Evolutionary conservation across 2,888 invertebrate species (phyloP), one percentile per base, ranked within the genome.

Genomic region (Andrena bicolor): DNA sequence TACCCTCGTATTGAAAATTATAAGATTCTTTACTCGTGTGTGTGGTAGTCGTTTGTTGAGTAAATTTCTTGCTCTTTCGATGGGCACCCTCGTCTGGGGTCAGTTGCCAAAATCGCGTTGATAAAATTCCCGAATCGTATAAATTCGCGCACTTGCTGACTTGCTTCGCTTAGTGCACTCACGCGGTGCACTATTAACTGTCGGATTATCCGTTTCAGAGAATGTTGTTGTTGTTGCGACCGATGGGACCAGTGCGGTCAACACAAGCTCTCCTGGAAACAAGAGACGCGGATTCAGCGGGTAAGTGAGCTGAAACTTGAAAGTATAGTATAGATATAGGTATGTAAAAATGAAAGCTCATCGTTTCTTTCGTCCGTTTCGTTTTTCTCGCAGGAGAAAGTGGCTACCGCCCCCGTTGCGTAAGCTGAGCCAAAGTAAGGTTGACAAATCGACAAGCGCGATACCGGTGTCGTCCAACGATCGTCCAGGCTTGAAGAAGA

Each of bases 371-470:
- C 13, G 28, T 53, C 8, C 30, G 23, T 48, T 7, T 20, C 13
- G 23, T 13, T 75, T 35, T 2, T 30, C 49, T 0, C 13, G 1
- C 94, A 97, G 97, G 94, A 96, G 97, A 93, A 98, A 98, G 96
- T 98, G 98, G 97, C 95, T 99, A 23, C 86, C 96, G 93, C 96
- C 97, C 69, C 79, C 86, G 20, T 95, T 98, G 64, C 86, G 86
- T 26, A 99, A 99, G 94, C 95, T 97, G 88, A 98, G 98, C 88
- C 98, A 98, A 94, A 97, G 97, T 89, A 98, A 98, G 94, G 96
- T 97, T 85, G 97, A 98, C 92, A 98, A 98, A 92, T 78, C 82
- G n/a, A 69, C 72, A 48, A 30, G 58, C 6, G 56, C 73, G 30
- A 90, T 93, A 85, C 95, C 87, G 16, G 70, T 89, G 74, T 26